A percentile compares a stretch with the other conserved stretches of the same genome.
These are phyloP conservation scores for Trisateles emortualis DNA, from an alignment of 2,888 invertebrate species.

Conservation along the genomic window DNA sequence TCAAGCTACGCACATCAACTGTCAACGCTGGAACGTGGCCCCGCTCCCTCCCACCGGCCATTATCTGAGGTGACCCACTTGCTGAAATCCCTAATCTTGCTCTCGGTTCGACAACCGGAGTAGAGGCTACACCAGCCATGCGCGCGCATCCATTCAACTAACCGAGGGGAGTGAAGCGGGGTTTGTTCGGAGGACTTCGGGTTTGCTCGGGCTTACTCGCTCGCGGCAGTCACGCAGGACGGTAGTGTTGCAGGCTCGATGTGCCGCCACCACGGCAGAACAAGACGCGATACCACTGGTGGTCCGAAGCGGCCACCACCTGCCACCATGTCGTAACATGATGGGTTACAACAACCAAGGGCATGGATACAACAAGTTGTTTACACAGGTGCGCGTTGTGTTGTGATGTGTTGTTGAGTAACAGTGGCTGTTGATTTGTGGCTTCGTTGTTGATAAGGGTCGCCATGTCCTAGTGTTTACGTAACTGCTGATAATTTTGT, in stretches of 20 bases:
- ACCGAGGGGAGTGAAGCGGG: constrained; percentile 32
- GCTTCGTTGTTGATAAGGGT: constrained; percentile 38
- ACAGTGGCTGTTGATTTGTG: constrained; percentile 37
- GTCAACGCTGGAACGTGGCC: constrained; percentile 29
- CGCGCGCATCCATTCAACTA: constrained; percentile 80
- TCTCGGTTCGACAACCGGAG: constrained; percentile 49
- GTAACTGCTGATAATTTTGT: constrained; percentile 42
- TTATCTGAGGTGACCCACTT: constrained; percentile 65
- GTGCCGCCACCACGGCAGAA: constrained; percentile 79
- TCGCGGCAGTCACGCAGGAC: constrained; percentile 64
- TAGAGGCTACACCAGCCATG: constrained; percentile 25
- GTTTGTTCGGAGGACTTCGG: constrained; percentile 31
- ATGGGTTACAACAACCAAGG: constrained; percentile 92
- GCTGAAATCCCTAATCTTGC: constrained; percentile 55
- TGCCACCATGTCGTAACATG: constrained; percentile 89
- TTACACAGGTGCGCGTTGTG: constrained; percentile 90
- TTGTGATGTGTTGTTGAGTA: constrained; percentile 42
- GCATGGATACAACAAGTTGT: constrained; percentile 94
- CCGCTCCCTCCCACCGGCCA: constrained; percentile 37
- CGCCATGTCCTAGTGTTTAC: constrained; percentile 43
- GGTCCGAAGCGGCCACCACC: constrained; percentile 82
- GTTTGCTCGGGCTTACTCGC: constrained; percentile 56
- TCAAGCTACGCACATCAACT: constrained; percentile 34
- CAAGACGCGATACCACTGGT: constrained; percentile 84
- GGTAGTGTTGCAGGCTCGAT: constrained; percentile 60